These are phyloP conservation scores for Nomada ruficornis DNA, from an alignment of 2,888 invertebrate genomes.

Conservation along the genomic window DNA sequence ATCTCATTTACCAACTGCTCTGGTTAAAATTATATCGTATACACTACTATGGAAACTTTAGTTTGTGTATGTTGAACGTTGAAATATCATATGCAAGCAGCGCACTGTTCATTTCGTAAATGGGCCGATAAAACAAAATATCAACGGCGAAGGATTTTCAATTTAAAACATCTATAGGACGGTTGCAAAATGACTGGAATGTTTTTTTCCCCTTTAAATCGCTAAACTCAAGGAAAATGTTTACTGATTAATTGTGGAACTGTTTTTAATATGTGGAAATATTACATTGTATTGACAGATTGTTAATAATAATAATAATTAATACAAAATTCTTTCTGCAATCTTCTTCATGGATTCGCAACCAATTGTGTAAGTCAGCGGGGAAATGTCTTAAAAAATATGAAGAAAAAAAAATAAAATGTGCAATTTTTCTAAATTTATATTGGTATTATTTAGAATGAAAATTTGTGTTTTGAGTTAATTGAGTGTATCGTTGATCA, in stretches of 20 bases:
- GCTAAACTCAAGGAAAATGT: neutral
- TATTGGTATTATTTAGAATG: neutral
- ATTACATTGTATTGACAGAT: neutral
- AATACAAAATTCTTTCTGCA: neutral
- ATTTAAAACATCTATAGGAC: neutral
- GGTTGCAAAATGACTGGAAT: neutral
- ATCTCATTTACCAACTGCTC: neutral
- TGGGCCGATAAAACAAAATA: neutral
- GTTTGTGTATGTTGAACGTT: neutral
- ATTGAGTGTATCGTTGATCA: conserved; percentile 9
- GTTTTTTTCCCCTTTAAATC: no score
- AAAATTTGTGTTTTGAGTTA: conserved; percentile 2
- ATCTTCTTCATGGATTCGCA: neutral
- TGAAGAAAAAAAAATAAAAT: neutral
- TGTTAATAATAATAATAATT: neutral
- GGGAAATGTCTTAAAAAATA: neutral
- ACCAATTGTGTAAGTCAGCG: neutral
- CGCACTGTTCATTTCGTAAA: neutral
- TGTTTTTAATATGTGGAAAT: neutral
- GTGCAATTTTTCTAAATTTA: neutral
- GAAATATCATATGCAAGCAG: neutral
- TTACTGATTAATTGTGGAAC: neutral
- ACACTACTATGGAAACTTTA: neutral
- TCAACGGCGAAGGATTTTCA: neutral
- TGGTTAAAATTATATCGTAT: neutral